Conservation (phyloP, 2,113 vertebrate genomes). For the Vicugna pacos region DNA sequence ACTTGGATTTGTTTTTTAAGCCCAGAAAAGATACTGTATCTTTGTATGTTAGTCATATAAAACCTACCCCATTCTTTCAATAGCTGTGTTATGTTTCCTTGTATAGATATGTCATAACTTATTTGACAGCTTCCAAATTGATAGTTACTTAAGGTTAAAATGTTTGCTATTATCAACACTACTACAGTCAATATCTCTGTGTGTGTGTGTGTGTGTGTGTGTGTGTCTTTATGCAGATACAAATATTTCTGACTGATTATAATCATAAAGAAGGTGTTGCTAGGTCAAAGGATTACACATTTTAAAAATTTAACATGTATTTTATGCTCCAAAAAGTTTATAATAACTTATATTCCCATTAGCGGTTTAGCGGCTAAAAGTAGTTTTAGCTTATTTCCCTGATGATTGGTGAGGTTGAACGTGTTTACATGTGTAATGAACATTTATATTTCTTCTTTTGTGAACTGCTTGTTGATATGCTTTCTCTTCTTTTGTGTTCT, state of each 20-base stretch:
- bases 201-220: neutral
- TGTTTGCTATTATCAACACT: neutral
- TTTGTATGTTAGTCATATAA: neutral
- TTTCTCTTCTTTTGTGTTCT: slow-evolving; percentile 10
- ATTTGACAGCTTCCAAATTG: neutral
- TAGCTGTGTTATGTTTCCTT: neutral
- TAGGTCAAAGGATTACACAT: neutral
- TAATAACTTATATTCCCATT: neutral
- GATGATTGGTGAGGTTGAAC: neutral
- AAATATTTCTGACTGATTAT: neutral
- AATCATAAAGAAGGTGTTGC: neutral
- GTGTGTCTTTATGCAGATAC: neutral
- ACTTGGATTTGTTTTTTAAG: neutral
- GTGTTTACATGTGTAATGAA: neutral
- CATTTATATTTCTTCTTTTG: neutral
- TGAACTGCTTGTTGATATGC: neutral
- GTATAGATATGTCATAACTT: neutral
- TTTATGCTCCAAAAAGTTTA: neutral
- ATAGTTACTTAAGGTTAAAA: neutral
- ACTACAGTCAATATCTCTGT: neutral
- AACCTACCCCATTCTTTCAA: neutral
- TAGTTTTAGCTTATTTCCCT: neutral
- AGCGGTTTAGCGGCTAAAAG: neutral
- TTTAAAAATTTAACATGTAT: neutral
- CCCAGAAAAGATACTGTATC: neutral